These are phyloP conservation scores for Ephestia elutella DNA, from an alignment of 1,140 invertebrate genomes.

Conservation along the genomic window DNA sequence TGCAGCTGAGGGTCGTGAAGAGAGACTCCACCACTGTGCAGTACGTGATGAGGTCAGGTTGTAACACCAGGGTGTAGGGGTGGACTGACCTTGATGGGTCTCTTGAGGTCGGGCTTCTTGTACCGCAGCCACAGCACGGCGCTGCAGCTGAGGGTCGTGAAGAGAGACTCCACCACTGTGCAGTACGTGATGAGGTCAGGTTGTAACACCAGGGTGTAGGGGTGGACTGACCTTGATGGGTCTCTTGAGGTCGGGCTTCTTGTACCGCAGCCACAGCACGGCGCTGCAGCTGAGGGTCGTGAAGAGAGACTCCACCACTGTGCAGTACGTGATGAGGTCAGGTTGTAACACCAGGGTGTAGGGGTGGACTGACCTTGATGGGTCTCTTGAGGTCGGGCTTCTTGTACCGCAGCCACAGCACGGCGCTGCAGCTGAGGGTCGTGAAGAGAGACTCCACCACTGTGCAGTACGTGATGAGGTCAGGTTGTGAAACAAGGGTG, in stretches of 20 bases:
- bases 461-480: slow-evolving; percentile 95
- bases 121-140: slow-evolving; percentile 91
- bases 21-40: slow-evolving; percentile 94
- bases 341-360: too few relatives aligned
- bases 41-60: slow-evolving; percentile 96
- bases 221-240: slow-evolving; percentile 86
- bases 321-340: slow-evolving; percentile 96
- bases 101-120: slow-evolving; percentile 83
- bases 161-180: slow-evolving; percentile 94
- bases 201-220: too few relatives aligned
- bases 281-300: slow-evolving; percentile 92
- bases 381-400: slow-evolving; percentile 86
- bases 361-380: slow-evolving; percentile 82
- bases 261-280: slow-evolving; percentile 90
- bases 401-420: slow-evolving; percentile 90
- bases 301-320: slow-evolving; percentile 94
- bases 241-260: slow-evolving; percentile 83
- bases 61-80: too few relatives aligned
- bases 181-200: slow-evolving; percentile 95
- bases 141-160: slow-evolving; percentile 91
- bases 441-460: slow-evolving; percentile 96
- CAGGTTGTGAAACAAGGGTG: too few relatives aligned
- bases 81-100: slow-evolving; percentile 88
- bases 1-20: slow-evolving; percentile 92
- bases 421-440: slow-evolving; percentile 89